A percentile compares a stretch with the other conserved stretches of the same genome.
Evolutionary conservation across 1,140 invertebrate species (phyloP).

Genomic region (Babylonia areolata): DNA sequence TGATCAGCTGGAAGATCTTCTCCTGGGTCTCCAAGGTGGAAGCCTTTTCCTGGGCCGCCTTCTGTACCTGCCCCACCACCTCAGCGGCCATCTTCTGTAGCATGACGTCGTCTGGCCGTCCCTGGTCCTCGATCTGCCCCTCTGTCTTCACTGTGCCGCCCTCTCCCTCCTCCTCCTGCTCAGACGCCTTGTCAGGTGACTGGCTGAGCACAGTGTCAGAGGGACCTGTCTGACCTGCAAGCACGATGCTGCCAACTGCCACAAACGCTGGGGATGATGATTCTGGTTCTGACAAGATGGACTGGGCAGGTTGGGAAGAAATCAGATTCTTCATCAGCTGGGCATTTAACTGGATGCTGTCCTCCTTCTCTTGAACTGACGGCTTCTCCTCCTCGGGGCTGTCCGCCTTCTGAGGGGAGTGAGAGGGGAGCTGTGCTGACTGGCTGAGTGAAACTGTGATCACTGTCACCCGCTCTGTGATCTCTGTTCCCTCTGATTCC

Average conservation of each 20-base stretch:
- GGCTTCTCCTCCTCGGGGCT: too few relatives aligned
- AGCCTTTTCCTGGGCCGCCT: not conserved
- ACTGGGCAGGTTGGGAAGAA: not conserved
- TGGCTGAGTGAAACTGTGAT: too few relatives aligned
- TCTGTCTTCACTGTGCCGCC: too few relatives aligned
- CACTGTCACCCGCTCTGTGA: too few relatives aligned
- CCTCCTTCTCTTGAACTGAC: too few relatives aligned
- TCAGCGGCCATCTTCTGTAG: constrained; percentile 17
- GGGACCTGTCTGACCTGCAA: not conserved
- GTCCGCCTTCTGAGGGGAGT: too few relatives aligned
- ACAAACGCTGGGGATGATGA: not conserved
- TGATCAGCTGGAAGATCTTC: not conserved
- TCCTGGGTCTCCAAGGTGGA: not conserved
- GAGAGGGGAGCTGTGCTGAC: too few relatives aligned
- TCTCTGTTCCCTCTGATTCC: not conserved
- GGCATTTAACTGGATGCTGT: too few relatives aligned
- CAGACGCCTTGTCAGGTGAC: not conserved
- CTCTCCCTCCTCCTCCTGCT: not conserved
- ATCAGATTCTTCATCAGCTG: not conserved
- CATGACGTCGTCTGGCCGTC: not conserved
- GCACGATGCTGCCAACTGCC: not conserved
- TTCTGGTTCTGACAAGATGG: not conserved
- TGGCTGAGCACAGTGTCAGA: not conserved
- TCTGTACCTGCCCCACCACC: not conserved
- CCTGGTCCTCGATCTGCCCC: not conserved